phyloP scores from a whole-genome alignment of 2,888 invertebrate genomes.

The Clitarchus hookeri region DNA sequence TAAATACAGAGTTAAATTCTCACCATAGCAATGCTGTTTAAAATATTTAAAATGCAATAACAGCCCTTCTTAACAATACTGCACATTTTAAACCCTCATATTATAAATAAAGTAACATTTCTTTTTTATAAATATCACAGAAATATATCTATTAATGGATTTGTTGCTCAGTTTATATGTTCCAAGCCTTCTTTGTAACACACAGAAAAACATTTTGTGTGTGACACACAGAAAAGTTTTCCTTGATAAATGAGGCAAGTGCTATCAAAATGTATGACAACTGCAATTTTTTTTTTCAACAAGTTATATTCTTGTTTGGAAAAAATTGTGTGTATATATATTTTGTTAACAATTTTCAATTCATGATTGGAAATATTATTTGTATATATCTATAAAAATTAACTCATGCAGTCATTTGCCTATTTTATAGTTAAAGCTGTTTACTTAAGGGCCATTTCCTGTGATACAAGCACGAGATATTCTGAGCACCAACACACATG shows the following conservation, averaged over 20 bases:
- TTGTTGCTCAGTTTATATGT: neutral
- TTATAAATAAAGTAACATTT: conserved; percentile 11
- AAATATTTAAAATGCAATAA: conserved; percentile 14
- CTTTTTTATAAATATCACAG: conserved; percentile 3
- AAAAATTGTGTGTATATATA: neutral
- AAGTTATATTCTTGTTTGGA: neutral
- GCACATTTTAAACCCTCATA: conserved; percentile 9
- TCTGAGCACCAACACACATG: neutral
- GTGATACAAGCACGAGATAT: neutral
- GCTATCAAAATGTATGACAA: neutral
- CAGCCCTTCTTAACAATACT: conserved; percentile 11
- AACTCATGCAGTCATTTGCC: neutral
- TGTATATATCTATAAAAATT: conserved; percentile 2
- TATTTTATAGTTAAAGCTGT: neutral
- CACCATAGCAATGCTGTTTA: conserved; percentile 1
- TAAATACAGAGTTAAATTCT: neutral
- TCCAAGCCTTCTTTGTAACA: neutral
- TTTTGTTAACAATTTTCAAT: no score
- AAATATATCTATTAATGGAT: neutral
- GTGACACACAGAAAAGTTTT: neutral
- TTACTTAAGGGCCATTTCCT: neutral
- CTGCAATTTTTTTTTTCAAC: neutral
- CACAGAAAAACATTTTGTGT: neutral
- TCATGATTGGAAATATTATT: neutral
- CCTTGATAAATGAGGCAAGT: neutral